Conservation (phyloP, 2,113 vertebrate species). For the Tetrao urogallus region DNA sequence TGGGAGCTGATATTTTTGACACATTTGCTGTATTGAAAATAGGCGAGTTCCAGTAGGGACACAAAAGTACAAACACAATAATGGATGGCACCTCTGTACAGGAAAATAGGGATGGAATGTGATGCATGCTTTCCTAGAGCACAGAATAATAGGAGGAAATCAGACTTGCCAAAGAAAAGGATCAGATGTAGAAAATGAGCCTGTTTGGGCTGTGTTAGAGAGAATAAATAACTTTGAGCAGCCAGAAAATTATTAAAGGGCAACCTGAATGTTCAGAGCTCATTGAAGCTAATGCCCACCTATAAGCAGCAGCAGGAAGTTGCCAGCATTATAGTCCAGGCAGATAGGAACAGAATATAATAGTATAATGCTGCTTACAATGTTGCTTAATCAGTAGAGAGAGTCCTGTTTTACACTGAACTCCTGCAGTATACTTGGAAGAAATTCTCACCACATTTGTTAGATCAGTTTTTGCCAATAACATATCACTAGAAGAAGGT, state of each 20-base stretch:
- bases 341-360: background rate
- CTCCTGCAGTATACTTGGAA: background rate
- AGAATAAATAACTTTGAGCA: background rate
- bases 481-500: background rate
- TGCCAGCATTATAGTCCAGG: background rate
- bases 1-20: background rate
- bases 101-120: constrained; percentile 19
- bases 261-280: background rate
- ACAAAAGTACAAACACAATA: background rate
- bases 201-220: background rate
- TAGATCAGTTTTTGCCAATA: background rate
- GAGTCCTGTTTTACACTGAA: too few species aligned
- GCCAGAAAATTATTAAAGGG: background rate
- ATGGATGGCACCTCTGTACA: constrained; percentile 11
- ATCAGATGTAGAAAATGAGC: background rate
- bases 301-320: background rate
- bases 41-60: background rate
- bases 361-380: background rate
- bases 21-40: background rate
- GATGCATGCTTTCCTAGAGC: rapidly evolving
- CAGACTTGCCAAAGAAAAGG: constrained; percentile 31
- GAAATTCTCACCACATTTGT: background rate
- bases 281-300: background rate
- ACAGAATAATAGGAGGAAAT: constrained; percentile 50
- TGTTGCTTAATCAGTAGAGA: background rate